These are phyloP conservation scores for Conus ventricosus DNA, from an alignment of 1,140 invertebrate genomes.

Conservation along the genomic window DNA sequence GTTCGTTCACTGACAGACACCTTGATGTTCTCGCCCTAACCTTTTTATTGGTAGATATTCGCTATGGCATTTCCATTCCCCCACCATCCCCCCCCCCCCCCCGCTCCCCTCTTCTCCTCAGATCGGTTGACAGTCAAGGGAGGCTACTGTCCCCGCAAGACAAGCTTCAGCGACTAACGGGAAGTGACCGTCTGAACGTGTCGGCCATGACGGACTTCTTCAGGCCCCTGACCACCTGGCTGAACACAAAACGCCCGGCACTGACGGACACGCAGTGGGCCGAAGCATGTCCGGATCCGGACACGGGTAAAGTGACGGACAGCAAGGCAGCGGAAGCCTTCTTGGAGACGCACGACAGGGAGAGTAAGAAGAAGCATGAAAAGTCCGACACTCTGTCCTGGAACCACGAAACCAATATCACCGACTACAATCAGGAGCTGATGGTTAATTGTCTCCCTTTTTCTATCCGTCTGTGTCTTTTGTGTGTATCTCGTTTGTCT, in stretches of 20 bases:
- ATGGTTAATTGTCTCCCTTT: constrained; percentile 37
- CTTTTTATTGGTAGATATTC: too few species aligned
- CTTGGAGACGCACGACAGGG: constrained; percentile 45
- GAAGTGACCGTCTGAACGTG: constrained; percentile 83
- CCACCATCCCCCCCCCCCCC: background rate
- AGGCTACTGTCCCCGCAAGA: background rate
- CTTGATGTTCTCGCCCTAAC: too few species aligned
- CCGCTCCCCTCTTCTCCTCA: background rate
- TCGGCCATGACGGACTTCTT: constrained; percentile 78
- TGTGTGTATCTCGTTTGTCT: background rate
- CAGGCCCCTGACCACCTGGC: constrained; percentile 81
- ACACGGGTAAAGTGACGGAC: constrained; percentile 37
- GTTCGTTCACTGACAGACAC: too few species aligned
- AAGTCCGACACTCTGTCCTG: constrained; percentile 38
- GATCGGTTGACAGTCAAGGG: background rate
- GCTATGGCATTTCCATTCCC: background rate
- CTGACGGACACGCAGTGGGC: constrained; percentile 24
- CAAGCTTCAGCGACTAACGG: constrained; percentile 78
- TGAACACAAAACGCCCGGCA: constrained; percentile 75
- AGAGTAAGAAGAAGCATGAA: constrained; percentile 31
- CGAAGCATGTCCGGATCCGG: constrained; percentile 15
- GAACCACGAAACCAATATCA: constrained; percentile 62
- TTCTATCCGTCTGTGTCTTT: background rate
- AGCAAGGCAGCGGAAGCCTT: constrained; percentile 40
- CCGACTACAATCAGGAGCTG: constrained; percentile 56